Conservation (phyloP, 2,888 invertebrate genomes). For the Drosophila multiciliata region DNA sequence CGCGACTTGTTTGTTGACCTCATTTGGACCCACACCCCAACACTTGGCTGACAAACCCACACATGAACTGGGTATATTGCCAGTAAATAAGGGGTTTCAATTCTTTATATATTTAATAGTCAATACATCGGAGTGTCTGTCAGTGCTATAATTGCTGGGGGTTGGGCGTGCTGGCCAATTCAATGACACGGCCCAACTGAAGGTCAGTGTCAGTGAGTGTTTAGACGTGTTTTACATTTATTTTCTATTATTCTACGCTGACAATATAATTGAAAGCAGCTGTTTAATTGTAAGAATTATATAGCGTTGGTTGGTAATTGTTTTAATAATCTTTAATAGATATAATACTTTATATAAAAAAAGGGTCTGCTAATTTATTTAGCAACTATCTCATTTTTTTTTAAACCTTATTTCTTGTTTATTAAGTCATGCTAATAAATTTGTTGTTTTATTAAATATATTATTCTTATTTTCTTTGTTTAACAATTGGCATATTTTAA, state of each 20-base stretch:
- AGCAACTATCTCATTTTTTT: background rate
- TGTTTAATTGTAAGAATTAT: background rate
- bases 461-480: background rate
- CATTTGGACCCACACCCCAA: slow-evolving; percentile 57
- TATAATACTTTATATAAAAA: background rate
- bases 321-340: background rate
- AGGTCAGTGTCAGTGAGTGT: slow-evolving; percentile 42
- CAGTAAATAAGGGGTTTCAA: background rate
- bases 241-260: background rate
- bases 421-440: background rate
- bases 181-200: slow-evolving; percentile 59
- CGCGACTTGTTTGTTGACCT: slow-evolving; percentile 55
- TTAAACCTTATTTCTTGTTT: background rate
- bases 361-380: background rate
- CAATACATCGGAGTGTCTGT: slow-evolving; percentile 10
- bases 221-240: background rate
- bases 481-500: background rate
- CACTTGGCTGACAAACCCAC: background rate
- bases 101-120: slow-evolving; percentile 20
- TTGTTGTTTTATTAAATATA: background rate
- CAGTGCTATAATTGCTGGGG: background rate
- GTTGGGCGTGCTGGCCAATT: slow-evolving; percentile 34
- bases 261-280: background rate
- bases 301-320: too few relatives aligned
- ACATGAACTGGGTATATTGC: background rate